Conservation (phyloP, 2,797 vertebrate species). For the Leptatherina wallacei region DNA sequence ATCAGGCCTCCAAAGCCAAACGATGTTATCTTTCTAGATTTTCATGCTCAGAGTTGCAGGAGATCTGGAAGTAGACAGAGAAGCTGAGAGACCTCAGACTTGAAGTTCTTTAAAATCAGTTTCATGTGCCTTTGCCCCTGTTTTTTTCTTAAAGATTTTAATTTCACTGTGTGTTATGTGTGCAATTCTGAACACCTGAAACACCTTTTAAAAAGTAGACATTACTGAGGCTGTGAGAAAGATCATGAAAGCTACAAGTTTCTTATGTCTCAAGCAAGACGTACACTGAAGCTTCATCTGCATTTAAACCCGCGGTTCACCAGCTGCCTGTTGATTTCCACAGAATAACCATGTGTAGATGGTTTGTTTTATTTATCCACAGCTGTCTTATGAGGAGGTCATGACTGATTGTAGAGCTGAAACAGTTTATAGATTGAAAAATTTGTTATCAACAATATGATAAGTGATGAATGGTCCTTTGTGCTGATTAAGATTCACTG, state of each 20-base stretch:
- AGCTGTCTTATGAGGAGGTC: background rate
- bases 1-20: conserved; percentile 2
- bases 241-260: background rate
- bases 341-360: background rate
- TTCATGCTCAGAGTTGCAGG: background rate
- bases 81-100: background rate
- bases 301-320: too few relatives aligned
- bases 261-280: background rate
- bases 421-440: conserved; percentile 3
- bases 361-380: conserved; percentile 9
- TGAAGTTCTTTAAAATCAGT: background rate
- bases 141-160: background rate
- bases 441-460: background rate
- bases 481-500: background rate
- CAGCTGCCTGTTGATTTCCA: too few relatives aligned
- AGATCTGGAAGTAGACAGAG: background rate
- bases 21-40: background rate
- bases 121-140: background rate
- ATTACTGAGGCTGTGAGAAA: background rate
- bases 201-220: background rate
- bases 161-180: background rate
- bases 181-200: background rate
- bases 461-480: conserved; percentile 3
- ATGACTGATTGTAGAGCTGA: background rate
- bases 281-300: background rate